Base-by-base conservation (phyloP, 2,113 vertebrate species). In the Neogobius melanostomus region DNA sequence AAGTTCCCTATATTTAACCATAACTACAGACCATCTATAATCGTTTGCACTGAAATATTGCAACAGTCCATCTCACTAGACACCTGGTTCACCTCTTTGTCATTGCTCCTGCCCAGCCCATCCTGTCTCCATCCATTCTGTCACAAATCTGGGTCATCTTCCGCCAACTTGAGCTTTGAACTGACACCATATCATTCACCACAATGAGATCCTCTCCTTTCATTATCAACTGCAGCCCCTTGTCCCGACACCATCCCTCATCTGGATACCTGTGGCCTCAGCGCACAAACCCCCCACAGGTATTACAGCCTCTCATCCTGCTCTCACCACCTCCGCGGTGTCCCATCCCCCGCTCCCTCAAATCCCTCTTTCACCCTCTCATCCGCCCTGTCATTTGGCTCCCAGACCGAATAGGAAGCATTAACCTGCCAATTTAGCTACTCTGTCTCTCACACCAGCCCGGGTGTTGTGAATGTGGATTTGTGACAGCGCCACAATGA, bases 251-350 rank as follows among this genome's bases (percentile, higher is more conserved):
- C 79, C 82, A 88, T 83, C 76, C 82, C 82, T 88, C 77, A 82
- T 83, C 65, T 68, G 72, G 76, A 74, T 90, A 90, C 79, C 89
- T 89, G 83, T 86, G 79, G 81, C 65, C 80, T 72, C 10, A 7
- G 15, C 80, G 77, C 80, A 86, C 75, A 68, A 57, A 81, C 59
- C 75, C 76, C 76, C 49, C 50, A 43, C 48, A 7, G n/a, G 72
- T 76, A 75, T 82, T 84, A 88, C 83, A 87, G 75, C 85, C 87
- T 84, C 89, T 90, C 80, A 85, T 87, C 86, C 76, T 50, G 50
- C 82, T 79, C 82, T 90, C 87, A 88, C 71, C 83, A 73, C 83
- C 72, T 74, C 82, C 82, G 74, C 68, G 14, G 50, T 66, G 42
- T 74, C 71, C 69, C 75, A 65, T 54, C 72, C 76, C 81, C 73